phyloP scores from a whole-genome alignment of 1,140 invertebrate genomes.

The Dendrolimus punctatus region DNA sequence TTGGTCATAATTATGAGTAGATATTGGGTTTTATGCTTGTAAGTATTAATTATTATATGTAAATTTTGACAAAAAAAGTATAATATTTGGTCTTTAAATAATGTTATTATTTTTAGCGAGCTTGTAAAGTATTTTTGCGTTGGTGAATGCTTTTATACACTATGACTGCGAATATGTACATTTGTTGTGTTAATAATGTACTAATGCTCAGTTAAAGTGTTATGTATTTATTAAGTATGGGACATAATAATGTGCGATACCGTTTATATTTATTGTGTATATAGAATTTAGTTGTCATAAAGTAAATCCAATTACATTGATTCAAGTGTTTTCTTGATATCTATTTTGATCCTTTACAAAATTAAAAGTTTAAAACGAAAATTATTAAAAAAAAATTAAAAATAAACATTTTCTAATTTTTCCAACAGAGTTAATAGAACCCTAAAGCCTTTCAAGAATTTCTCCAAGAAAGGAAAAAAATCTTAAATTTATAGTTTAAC shows the following conservation, averaged over 20 bases:
- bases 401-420: no score
- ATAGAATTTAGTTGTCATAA: constrained; percentile 57
- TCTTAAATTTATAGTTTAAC: no score
- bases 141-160: constrained; percentile 24
- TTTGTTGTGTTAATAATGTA: constrained; percentile 29
- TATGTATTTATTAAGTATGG: no score
- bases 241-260: no score
- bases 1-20: constrained; percentile 16
- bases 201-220: constrained; percentile 20
- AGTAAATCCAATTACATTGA: constrained; percentile 55
- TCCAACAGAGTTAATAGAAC: no score
- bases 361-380: no score
- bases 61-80: constrained; percentile 55
- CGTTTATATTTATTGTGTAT: constrained; percentile 38
- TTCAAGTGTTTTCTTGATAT: constrained; percentile 30
- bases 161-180: background rate
- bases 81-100: constrained; percentile 17
- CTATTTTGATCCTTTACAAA: no score
- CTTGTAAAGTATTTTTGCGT: constrained; percentile 48
- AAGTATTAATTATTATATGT: constrained; percentile 61
- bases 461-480: no score
- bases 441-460: no score
- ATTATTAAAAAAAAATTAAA: no score
- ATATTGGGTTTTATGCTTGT: constrained; percentile 53
- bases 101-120: constrained; percentile 37